phyloP scores from a whole-genome alignment of 2,888 invertebrate genomes.

The Hypomecis atomaria region DNA sequence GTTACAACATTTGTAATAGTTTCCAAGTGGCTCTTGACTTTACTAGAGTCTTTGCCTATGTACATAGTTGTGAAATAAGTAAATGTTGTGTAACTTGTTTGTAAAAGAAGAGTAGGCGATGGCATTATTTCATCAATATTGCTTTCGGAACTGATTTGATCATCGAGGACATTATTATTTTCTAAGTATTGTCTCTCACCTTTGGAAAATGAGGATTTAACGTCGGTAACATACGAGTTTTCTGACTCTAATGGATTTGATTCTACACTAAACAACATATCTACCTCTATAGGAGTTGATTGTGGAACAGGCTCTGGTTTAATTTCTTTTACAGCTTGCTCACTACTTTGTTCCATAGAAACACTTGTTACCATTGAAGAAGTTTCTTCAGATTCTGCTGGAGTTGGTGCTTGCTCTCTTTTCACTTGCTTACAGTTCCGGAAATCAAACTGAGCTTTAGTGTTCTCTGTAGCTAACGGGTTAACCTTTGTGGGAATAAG shows the following conservation, averaged over 20 bases:
- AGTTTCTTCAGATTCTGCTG: slow-evolving; percentile 64
- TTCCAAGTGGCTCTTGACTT: slow-evolving; percentile 92
- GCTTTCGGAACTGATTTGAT: slow-evolving; percentile 94
- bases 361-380: slow-evolving; percentile 69
- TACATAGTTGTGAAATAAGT: slow-evolving; percentile 97
- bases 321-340: slow-evolving; percentile 48
- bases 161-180: slow-evolving; percentile 88
- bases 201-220: slow-evolving; percentile 90
- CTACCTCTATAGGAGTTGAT: slow-evolving; percentile 75
- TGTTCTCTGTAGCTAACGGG: slow-evolving; percentile 64
- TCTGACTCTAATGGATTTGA: slow-evolving; percentile 77
- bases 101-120: slow-evolving; percentile 90
- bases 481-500: slow-evolving; percentile 77
- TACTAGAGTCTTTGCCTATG: slow-evolving; percentile 90
- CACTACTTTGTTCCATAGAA: slow-evolving; percentile 62
- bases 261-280: slow-evolving; percentile 79
- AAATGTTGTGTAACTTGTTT: slow-evolving; percentile 95
- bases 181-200: slow-evolving; percentile 87
- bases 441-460: slow-evolving; percentile 79
- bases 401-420: slow-evolving; percentile 58
- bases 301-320: slow-evolving; percentile 58
- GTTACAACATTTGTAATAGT: slow-evolving; percentile 95
- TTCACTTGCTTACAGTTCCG: slow-evolving; percentile 80
- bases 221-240: slow-evolving; percentile 88
- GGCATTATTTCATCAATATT: slow-evolving; percentile 94